A percentile compares a stretch with the other conserved stretches of the same genome.
Conservation (phyloP, 2,797 vertebrate genomes). For the Hirundo rustica region DNA sequence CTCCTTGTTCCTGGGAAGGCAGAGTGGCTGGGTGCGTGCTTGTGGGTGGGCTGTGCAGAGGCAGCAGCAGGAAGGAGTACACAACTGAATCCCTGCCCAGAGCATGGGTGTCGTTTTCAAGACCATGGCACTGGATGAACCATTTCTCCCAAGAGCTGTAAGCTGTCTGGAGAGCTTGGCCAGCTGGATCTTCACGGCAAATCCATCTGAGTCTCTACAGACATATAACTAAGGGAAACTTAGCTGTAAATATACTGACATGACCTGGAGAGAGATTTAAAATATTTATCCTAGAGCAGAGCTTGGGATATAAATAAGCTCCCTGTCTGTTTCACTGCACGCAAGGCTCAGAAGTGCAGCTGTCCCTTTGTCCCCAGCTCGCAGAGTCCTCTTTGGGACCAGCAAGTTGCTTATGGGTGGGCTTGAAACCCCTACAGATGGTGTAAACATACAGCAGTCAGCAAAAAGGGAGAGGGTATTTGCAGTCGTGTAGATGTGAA, state of each 20-base stretch:
- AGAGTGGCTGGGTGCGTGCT: background rate
- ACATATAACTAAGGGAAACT: background rate
- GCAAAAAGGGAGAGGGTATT: background rate
- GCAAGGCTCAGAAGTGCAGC: constrained; percentile 17
- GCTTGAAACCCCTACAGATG: background rate
- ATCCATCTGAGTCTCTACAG: background rate
- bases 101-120: background rate
- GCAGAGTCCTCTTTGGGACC: background rate
- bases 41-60: background rate
- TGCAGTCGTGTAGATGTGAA: background rate
- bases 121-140: background rate
- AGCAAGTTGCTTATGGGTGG: background rate
- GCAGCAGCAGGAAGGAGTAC: background rate
- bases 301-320: constrained; percentile 46
- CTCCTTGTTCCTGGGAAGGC: background rate
- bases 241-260: background rate
- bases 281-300: constrained; percentile 39
- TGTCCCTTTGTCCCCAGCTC: background rate
- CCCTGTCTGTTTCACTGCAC: constrained; percentile 14
- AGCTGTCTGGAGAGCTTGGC: background rate
- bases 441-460: background rate
- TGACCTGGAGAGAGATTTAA: constrained; percentile 35
- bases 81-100: background rate
- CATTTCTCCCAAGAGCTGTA: background rate
- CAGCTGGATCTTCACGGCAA: constrained; percentile 18